A percentile compares a stretch with the other conserved stretches of the same genome.
Evolutionary conservation across 2,113 vertebrate species (phyloP).

Genomic region (Bufo bufo): DNA sequence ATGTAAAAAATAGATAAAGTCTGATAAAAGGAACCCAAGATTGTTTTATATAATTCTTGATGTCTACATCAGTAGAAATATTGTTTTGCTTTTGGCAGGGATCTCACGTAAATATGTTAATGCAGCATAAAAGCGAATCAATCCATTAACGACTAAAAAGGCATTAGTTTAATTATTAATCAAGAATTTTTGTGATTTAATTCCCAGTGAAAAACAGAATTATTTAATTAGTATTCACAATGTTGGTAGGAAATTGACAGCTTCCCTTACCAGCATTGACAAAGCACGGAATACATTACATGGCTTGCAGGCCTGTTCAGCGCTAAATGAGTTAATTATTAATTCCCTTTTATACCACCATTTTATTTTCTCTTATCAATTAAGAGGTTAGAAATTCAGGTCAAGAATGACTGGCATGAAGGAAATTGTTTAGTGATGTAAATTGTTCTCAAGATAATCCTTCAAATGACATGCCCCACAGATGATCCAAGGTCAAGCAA

Average conservation of each 20-base stretch:
- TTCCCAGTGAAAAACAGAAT: constrained; percentile 18
- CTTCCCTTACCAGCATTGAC: constrained; percentile 11
- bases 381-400: constrained; percentile 54
- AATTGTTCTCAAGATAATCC: constrained; percentile 57
- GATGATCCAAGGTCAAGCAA: constrained; percentile 30
- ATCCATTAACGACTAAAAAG: constrained; percentile 5
- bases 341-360: constrained; percentile 39
- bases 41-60: not conserved
- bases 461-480: constrained; percentile 44
- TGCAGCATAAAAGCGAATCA: not conserved
- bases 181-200: constrained; percentile 21
- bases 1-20: not conserved
- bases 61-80: not conserved
- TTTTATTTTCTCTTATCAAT: constrained; percentile 52
- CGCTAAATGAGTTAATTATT: constrained; percentile 52
- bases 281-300: constrained; percentile 8
- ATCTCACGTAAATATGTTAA: constrained; percentile 18
- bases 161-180: constrained; percentile 39
- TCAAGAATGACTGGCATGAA: constrained; percentile 50
- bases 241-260: constrained; percentile 25
- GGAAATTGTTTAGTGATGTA: constrained; percentile 48
- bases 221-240: constrained; percentile 43
- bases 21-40: not conserved
- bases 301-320: constrained; percentile 2
- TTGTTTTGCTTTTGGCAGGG: not conserved